Conservation (phyloP, 2,888 invertebrate species). For the Julus scanicus region DNA sequence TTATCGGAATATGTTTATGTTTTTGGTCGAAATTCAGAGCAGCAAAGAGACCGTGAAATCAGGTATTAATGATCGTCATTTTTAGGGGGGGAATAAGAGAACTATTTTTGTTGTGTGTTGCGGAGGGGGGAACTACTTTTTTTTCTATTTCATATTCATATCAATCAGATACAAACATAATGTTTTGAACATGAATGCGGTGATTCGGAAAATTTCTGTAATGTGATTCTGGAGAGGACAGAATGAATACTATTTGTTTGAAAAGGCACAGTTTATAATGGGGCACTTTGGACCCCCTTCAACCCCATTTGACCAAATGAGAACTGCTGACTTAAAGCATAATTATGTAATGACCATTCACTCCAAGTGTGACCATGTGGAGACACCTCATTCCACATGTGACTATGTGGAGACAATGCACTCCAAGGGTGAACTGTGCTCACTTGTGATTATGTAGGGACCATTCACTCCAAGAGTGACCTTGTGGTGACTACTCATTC, state of each 20-base stretch:
- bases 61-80: background rate
- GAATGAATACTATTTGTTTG: too few species aligned
- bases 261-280: background rate
- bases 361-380: too few species aligned
- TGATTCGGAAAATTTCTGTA: background rate
- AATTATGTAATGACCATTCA: too few species aligned
- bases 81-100: background rate
- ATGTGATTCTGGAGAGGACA: background rate
- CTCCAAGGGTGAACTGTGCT: too few species aligned
- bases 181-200: background rate
- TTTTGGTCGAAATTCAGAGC: background rate
- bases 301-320: too few species aligned
- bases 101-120: background rate
- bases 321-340: too few species aligned
- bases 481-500: too few species aligned
- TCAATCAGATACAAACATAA: background rate
- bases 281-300: too few species aligned
- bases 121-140: background rate
- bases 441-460: too few species aligned
- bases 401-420: too few species aligned
- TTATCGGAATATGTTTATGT: background rate
- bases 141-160: conserved; percentile 13
- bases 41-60: conserved; percentile 8
- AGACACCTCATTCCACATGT: too few species aligned
- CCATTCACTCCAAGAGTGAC: too few species aligned